Conservation (phyloP, 1,140 invertebrate species). For the Hyphantria cunea region DNA sequence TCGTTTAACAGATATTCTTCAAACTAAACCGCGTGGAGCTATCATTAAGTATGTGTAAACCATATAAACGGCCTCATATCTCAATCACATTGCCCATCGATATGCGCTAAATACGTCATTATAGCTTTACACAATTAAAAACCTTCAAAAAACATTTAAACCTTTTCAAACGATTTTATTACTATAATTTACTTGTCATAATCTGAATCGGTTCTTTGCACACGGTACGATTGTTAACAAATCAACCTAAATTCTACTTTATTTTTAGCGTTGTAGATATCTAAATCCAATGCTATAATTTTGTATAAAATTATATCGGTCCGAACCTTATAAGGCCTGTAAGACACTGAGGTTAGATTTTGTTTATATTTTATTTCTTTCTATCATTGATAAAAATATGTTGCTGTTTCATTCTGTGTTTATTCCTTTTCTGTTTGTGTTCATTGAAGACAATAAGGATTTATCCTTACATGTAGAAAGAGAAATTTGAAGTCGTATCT, state of each 20-base stretch:
- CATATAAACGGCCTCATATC: too few species aligned
- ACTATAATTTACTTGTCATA: conserved; percentile 52
- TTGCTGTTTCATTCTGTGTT: neutral
- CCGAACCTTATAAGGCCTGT: conserved; percentile 48
- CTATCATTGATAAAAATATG: conserved; percentile 20
- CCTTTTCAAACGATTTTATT: conserved; percentile 45
- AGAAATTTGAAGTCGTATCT: too few species aligned
- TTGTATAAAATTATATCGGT: conserved; percentile 44
- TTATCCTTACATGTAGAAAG: too few species aligned
- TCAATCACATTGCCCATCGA: too few species aligned
- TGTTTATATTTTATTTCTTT: conserved; percentile 40
- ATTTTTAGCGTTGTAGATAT: conserved; percentile 1
- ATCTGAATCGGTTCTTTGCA: conserved; percentile 55
- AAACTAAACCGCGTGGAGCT: neutral
- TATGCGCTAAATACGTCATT: conserved; percentile 1
- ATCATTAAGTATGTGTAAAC: too few species aligned
- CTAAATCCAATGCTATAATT: conserved; percentile 15
- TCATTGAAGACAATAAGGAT: conserved; percentile 27
- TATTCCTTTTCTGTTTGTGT: conserved; percentile 13
- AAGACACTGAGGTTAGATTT: conserved; percentile 55
- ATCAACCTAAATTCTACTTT: conserved; percentile 33
- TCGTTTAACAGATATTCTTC: neutral
- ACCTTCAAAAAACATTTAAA: conserved; percentile 39
- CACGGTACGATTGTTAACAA: conserved; percentile 50
- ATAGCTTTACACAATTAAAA: conserved; percentile 34